A percentile compares a stretch with the other conserved stretches of the same genome.
These are phyloP conservation scores for Athetis lepigone DNA, from an alignment of 2,888 invertebrate species.

Conservation along the genomic window DNA sequence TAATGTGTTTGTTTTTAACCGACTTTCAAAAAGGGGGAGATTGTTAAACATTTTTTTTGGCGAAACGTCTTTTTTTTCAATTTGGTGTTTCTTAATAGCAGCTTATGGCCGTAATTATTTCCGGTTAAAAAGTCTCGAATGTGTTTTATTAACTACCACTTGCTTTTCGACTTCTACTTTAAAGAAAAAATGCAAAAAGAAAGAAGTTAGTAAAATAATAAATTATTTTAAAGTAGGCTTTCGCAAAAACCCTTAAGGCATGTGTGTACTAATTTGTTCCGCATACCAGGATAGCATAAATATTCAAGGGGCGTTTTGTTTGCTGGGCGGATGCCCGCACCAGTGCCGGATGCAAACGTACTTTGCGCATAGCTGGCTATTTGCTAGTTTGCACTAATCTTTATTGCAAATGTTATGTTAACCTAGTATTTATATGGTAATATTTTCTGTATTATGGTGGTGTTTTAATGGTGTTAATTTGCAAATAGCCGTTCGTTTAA, in stretches of 20 bases:
- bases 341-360: slow-evolving; percentile 53
- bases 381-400: slow-evolving; percentile 44
- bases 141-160: no score
- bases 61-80: neutral
- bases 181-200: no score
- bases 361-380: slow-evolving; percentile 44
- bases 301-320: slow-evolving; percentile 60
- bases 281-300: slow-evolving; percentile 53
- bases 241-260: neutral
- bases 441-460: no score
- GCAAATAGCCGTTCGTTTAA: no score
- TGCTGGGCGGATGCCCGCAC: slow-evolving; percentile 25
- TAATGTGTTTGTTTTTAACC: no score
- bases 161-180: no score
- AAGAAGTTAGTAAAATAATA: no score
- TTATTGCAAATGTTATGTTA: slow-evolving; percentile 51
- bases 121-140: no score
- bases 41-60: no score
- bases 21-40: no score
- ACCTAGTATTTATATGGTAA: slow-evolving; percentile 42
- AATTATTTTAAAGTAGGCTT: no score
- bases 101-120: neutral
- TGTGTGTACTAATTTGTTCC: slow-evolving; percentile 38
- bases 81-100: neutral
- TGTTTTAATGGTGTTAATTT: no score